Evolutionary conservation across 2,888 invertebrate species (phyloP).

Genomic region (Dendrolimus pini): DNA sequence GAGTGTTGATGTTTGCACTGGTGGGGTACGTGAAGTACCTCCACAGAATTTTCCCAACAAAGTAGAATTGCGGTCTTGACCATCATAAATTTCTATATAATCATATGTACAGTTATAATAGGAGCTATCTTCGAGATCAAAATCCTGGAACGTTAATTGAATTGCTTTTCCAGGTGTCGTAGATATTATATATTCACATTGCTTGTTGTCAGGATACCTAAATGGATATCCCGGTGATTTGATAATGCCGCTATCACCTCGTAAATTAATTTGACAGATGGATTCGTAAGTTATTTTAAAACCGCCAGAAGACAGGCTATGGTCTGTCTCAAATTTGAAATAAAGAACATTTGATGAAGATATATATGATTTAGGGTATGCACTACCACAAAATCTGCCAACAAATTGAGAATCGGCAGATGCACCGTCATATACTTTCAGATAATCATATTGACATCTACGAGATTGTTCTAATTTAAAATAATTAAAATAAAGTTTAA

Average conservation of each 20-base stretch:
- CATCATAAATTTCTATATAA: conserved; percentile 81
- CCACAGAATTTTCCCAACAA: conserved; percentile 83
- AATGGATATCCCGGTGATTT: conserved; percentile 86
- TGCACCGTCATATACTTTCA: conserved; percentile 81
- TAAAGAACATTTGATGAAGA: conserved; percentile 75
- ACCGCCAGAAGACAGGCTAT: conserved; percentile 36
- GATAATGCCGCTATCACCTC: conserved; percentile 77
- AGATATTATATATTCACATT: conserved; percentile 82
- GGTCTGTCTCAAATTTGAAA: conserved; percentile 71
- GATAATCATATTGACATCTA: conserved; percentile 79
- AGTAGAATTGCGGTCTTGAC: conserved; percentile 79
- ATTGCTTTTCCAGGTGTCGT: conserved; percentile 81
- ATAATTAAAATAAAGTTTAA: conserved; percentile 79
- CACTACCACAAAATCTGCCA: conserved; percentile 85
- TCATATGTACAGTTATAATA: conserved; percentile 49
- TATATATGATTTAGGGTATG: conserved; percentile 76
- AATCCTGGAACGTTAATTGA: conserved; percentile 78
- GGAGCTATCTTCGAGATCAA: conserved; percentile 77
- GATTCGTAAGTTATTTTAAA: conserved; percentile 50
- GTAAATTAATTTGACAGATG: conserved; percentile 58
- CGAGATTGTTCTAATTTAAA: conserved; percentile 80
- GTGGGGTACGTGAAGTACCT: conserved; percentile 62
- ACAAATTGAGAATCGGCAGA: conserved; percentile 77
- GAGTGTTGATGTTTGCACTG: conserved; percentile 79
- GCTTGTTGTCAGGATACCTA: conserved; percentile 76